Conservation (phyloP, 1,140 invertebrate genomes). For the Chironomus tepperi region DNA sequence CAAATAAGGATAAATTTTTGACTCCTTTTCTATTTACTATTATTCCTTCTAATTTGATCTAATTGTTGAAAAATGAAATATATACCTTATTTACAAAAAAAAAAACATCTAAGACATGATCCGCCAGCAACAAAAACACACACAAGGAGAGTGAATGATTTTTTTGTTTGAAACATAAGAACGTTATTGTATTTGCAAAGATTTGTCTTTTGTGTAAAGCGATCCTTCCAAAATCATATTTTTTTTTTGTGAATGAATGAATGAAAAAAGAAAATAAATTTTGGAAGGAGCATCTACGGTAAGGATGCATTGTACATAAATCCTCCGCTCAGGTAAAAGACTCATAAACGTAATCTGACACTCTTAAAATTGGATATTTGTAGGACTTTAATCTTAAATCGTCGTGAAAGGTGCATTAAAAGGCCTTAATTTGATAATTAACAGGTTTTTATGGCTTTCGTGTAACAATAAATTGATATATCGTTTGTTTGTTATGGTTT, state of each 20-base stretch:
- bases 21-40: slow-evolving; percentile 22
- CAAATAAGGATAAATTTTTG: not conserved
- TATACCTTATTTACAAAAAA: not conserved
- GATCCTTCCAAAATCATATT: not conserved
- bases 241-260: not conserved
- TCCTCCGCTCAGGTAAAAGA: slow-evolving; percentile 3
- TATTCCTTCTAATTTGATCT: slow-evolving; percentile 21
- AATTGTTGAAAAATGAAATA: slow-evolving; percentile 21
- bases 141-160: not conserved
- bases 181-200: not conserved
- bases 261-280: not conserved
- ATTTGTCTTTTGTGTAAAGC: not conserved
- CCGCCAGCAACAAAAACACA: slow-evolving; percentile 22
- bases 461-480: not conserved
- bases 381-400: not conserved
- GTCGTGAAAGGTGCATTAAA: not conserved
- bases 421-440: slow-evolving; percentile 19
- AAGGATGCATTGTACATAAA: not conserved
- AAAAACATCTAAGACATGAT: slow-evolving; percentile 13
- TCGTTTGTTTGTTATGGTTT: slow-evolving; percentile 12
- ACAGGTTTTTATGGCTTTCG: not conserved
- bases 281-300: not conserved
- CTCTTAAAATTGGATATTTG: not conserved
- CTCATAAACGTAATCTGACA: not conserved
- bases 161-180: not conserved